These are phyloP conservation scores for Neostethus bicornis DNA, from an alignment of 2,797 vertebrate species.

Conservation along the genomic window DNA sequence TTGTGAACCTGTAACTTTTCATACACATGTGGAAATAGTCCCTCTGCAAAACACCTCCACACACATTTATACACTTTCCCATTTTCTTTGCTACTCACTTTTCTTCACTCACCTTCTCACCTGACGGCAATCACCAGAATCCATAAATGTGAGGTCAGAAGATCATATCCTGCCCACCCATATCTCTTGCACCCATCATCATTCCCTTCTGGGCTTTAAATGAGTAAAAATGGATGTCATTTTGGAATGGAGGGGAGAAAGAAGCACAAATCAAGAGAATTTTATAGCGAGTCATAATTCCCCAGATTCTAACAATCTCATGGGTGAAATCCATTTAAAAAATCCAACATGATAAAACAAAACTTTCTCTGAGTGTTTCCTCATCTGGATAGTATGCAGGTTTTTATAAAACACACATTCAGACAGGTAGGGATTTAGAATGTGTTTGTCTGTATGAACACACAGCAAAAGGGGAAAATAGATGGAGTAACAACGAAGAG, in stretches of 20 bases:
- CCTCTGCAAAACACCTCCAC: conserved; percentile 1
- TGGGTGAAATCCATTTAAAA: conserved; percentile 35
- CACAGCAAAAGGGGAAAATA: not conserved
- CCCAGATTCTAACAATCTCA: conserved; percentile 24
- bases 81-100: not conserved
- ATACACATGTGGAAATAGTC: not conserved
- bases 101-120: conserved; percentile 18
- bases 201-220: conserved; percentile 10
- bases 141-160: conserved; percentile 33
- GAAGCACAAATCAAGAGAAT: conserved; percentile 23
- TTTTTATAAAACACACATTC: conserved; percentile 30
- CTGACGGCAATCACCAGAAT: conserved; percentile 27
- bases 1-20: not conserved
- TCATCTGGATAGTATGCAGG: conserved; percentile 13
- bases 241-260: conserved; percentile 10
- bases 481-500: not conserved
- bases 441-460: conserved; percentile 7
- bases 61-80: conserved; percentile 1
- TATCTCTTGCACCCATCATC: too few relatives aligned
- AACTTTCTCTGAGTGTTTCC: conserved; percentile 14
- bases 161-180: conserved; percentile 13
- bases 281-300: conserved; percentile 35
- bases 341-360: conserved; percentile 20
- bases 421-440: conserved; percentile 20
- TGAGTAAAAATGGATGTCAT: conserved; percentile 1